Percentiles rank a stretch among this genome's conserved stretches.
Evolutionary conservation across 1,140 invertebrate species (phyloP).

Genomic region (Aphidius ervi): DNA sequence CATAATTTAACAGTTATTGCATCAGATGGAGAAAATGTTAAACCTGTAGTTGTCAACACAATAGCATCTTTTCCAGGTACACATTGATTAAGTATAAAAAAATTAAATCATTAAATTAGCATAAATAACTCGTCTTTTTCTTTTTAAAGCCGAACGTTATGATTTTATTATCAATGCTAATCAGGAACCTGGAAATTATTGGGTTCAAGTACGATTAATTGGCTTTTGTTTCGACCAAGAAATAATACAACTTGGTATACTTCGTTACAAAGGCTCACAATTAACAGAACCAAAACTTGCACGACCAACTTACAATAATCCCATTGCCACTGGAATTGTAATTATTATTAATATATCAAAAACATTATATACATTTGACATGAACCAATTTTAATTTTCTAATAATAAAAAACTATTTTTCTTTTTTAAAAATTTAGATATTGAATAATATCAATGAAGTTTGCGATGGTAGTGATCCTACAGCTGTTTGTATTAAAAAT

Average conservation of each 20-base stretch:
- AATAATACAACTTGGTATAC: slow-evolving; percentile 50
- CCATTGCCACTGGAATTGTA: slow-evolving; percentile 14
- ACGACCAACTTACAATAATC: slow-evolving; percentile 3
- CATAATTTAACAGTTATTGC: slow-evolving; percentile 54
- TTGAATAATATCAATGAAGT: slow-evolving; percentile 17
- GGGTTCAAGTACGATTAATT: slow-evolving; percentile 48
- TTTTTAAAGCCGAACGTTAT: slow-evolving; percentile 50
- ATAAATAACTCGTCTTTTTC: slow-evolving; percentile 19
- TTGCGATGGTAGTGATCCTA: neutral
- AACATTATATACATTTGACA: neutral
- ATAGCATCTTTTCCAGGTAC: slow-evolving; percentile 20
- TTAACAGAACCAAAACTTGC: neutral
- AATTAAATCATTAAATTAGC: neutral
- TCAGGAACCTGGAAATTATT: slow-evolving; percentile 44
- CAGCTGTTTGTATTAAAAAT: slow-evolving; percentile 12
- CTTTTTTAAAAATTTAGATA: neutral
- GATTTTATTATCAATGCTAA: slow-evolving; percentile 51
- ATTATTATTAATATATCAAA: slow-evolving; percentile 1
- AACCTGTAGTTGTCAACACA: slow-evolving; percentile 12
- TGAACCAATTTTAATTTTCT: neutral
- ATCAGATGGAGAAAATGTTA: slow-evolving; percentile 45
- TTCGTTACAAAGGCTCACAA: slow-evolving; percentile 39
- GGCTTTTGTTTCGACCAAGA: slow-evolving; percentile 44
- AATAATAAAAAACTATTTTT: neutral
- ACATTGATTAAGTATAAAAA: neutral